Evolutionary conservation across 1,140 invertebrate species (phyloP), one percentile per base, ranked within the genome.

Genomic region (Philopotamus ludificatus): DNA sequence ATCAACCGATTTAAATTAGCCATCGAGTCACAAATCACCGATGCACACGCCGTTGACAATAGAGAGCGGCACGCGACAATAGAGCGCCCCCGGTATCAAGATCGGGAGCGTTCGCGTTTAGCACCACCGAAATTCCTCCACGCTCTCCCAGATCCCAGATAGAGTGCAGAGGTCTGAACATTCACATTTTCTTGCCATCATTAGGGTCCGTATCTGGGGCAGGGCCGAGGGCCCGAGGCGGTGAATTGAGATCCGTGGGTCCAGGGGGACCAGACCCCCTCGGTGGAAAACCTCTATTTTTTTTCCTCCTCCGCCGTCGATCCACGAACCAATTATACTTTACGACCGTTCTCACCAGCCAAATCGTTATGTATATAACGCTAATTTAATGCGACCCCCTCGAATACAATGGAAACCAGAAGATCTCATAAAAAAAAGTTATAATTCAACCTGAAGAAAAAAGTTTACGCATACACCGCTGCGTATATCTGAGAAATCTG

Each of bases 131-230:
- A 47, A 47, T 47, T 47, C 44, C 44, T 47, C 44, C 44, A 47
- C 44, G 44, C 44, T 20, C 18, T 47, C 15, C 18, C 8, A 47
- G 44, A 47, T 47, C 44, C 44, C 44, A 7, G 44, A 47, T 47
- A 47, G 44, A 47, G 10, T 47, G 18, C 44, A 20, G 44, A 34
- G 12, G 10, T 3, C 44, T 47, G 44, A 47, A 47, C 44, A 20
- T 47, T 47, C 44, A 20, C 44, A 47, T 47, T 47, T 47, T 47
- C 44, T 47, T 47, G 44, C 18, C 44, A 20, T 47, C 44, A 47
- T 47, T 47, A 47, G 18, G 44, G 18, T 16, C 18, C 44, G 44
- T 47, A 47, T 47, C 44, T 47, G 15, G 18, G n/a, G 18, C 10
- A 4, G 18, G 44, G 44, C 10, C 15, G 10, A 16, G 10, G 18